These are phyloP conservation scores for Spialia ferax DNA, from an alignment of 2,888 invertebrate genomes.

Conservation along the genomic window DNA sequence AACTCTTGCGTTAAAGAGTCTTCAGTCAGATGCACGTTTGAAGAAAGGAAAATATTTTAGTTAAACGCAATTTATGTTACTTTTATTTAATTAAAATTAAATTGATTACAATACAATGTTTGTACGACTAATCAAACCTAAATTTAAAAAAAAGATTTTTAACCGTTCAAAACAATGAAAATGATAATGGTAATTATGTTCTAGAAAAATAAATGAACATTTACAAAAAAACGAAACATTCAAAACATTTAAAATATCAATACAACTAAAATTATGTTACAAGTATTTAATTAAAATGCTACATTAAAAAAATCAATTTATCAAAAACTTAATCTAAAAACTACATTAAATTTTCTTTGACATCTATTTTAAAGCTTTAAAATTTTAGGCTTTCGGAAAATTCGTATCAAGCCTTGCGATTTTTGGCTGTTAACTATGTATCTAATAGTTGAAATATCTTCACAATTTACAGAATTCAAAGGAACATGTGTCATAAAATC, in stretches of 20 bases:
- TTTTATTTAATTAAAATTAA: too few relatives aligned
- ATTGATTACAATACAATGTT: too few relatives aligned
- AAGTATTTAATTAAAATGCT: conserved; percentile 2
- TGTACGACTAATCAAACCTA: too few relatives aligned
- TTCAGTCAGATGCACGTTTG: too few relatives aligned
- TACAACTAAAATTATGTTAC: background rate
- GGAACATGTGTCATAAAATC: conserved; percentile 34
- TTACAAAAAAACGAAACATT: conserved; percentile 30
- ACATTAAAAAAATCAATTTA: conserved; percentile 19
- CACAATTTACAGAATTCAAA: conserved; percentile 14
- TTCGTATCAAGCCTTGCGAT: conserved; percentile 23
- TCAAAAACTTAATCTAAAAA: conserved; percentile 43
- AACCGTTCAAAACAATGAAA: too few relatives aligned
- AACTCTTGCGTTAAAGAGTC: too few relatives aligned
- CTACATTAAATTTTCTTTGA: conserved; percentile 67
- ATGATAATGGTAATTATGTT: too few relatives aligned
- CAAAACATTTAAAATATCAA: background rate
- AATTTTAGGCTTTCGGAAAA: conserved; percentile 64
- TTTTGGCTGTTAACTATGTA: conserved; percentile 18
- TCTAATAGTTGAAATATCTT: background rate
- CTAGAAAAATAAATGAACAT: conserved; percentile 31
- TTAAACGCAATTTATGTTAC: too few relatives aligned
- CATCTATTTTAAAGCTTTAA: conserved; percentile 78
- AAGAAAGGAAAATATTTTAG: too few relatives aligned
- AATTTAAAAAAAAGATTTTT: too few relatives aligned